Base-by-base conservation (phyloP, 2,888 invertebrate genomes). In the Polietes domitor region DNA sequence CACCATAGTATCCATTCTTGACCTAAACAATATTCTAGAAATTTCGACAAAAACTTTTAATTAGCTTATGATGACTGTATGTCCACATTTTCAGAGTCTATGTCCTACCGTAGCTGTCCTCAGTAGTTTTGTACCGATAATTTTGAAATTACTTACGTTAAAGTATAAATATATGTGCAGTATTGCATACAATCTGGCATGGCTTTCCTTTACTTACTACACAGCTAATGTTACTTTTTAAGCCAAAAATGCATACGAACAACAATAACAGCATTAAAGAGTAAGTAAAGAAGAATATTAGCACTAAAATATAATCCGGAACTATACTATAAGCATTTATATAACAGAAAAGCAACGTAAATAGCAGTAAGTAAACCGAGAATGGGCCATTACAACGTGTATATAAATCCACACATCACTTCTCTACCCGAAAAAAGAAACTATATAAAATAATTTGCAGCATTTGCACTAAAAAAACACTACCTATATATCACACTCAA, bases 281-380 rank as follows among this genome's bases (percentile, higher is more conserved):
- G 76, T 61, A 83, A 79, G 58, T 80, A 76, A 83, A 80, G 76
- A n/a, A n/a, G n/a, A 74, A 72, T 65, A 83, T 83, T 83, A 83
- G 72, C 79, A 73, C 76, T 70, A 72, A 50, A 83, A 78, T 78
- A 75, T 83, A 83, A 80, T 83, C 83, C 65, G 21, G 47, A 76
- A 68, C 71, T 55, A 21, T n/a, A n/a, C 21, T 55, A 21, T 55
- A 70, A 79, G 43, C 17, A 55, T 24, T 55, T 21, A 5, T 55
- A 76, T 79, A 77, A 80, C 26, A 32, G 28, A 28, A 50, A 17
- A 28, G 37, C n/a, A 77, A 74, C 73, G 50, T 74, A 61, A 58
- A 78, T 70, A 50, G 28, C 70, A 71, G 71, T 41, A 73, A 76
- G 47, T 73, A 80, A 83, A 77, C 68, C 76, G 37, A 61, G 72